Percentiles rank a stretch among this genome's conserved stretches.
These are phyloP conservation scores for Bombyx mandarina DNA, from an alignment of 1,140 invertebrate species.

Conservation along the genomic window DNA sequence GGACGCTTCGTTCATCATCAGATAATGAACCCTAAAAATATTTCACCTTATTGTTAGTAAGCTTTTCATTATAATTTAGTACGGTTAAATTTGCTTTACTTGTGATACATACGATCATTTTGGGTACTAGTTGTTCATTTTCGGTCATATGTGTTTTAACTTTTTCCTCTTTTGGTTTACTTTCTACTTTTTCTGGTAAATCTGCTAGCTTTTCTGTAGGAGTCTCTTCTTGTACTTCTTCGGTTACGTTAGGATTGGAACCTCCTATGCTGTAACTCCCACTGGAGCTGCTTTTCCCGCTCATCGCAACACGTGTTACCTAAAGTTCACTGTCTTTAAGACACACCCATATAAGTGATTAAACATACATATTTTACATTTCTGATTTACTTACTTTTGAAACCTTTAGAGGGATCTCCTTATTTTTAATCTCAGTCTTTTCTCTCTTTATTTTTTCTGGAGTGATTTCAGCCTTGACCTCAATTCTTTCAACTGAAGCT, in stretches of 20 bases:
- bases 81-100: neutral
- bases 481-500: conserved; percentile 46
- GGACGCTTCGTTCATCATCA: conserved; percentile 78
- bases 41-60: neutral
- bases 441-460: conserved; percentile 49
- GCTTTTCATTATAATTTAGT: neutral
- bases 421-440: conserved; percentile 61
- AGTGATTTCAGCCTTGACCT: conserved; percentile 53
- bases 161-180: conserved; percentile 32
- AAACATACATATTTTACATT: neutral
- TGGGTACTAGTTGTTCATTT: conserved; percentile 51
- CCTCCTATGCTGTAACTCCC: conserved; percentile 76
- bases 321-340: too few relatives aligned
- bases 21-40: conserved; percentile 71
- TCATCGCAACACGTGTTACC: conserved; percentile 34
- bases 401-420: conserved; percentile 31
- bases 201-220: conserved; percentile 37
- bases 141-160: conserved; percentile 22
- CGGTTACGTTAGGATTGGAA: conserved; percentile 69
- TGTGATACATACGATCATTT: conserved; percentile 37
- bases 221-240: conserved; percentile 41
- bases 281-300: conserved; percentile 76
- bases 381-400: conserved; percentile 34
- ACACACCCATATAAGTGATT: too few relatives aligned
- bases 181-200: conserved; percentile 38